phyloP scores from a whole-genome alignment of 2,113 vertebrate genomes.

The Pterocles gutturalis region DNA sequence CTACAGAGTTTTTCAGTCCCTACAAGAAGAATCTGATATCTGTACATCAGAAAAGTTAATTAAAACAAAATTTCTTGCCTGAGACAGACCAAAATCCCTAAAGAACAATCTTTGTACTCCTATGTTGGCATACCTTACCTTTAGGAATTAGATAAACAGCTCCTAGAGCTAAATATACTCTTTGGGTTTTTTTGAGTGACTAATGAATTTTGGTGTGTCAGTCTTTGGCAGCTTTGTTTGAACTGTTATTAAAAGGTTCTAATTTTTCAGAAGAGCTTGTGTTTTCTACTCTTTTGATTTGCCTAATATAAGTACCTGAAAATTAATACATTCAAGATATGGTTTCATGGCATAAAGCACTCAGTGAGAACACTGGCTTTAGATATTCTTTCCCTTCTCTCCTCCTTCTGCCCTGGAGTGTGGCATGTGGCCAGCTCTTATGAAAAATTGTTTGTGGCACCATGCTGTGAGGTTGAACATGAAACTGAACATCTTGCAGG shows the following conservation, averaged over 20 bases:
- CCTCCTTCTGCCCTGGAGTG: neutral
- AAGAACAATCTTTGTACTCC: neutral
- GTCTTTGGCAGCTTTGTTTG: neutral
- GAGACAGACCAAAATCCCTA: neutral
- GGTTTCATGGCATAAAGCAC: neutral
- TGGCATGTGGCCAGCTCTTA: neutral
- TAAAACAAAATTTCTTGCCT: neutral
- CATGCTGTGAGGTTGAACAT: neutral
- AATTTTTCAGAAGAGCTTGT: neutral
- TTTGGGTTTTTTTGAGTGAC: neutral
- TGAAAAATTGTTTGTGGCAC: neutral
- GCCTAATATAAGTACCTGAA: neutral
- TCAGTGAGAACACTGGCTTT: neutral
- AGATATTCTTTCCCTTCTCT: neutral
- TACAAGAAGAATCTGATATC: neutral
- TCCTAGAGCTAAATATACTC: neutral
- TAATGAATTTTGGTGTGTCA: neutral
- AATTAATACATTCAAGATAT: neutral
- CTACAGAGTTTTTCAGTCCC: neutral
- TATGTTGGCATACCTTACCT: neutral
- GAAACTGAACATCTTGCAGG: neutral
- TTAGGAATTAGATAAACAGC: neutral
- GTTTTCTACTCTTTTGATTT: neutral
- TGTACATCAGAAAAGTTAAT: neutral
- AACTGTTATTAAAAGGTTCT: neutral